Percentiles rank a stretch among this genome's conserved stretches.
Evolutionary conservation across 2,113 vertebrate genomes (phyloP).

Genomic region (Podarcis cretensis): DNA sequence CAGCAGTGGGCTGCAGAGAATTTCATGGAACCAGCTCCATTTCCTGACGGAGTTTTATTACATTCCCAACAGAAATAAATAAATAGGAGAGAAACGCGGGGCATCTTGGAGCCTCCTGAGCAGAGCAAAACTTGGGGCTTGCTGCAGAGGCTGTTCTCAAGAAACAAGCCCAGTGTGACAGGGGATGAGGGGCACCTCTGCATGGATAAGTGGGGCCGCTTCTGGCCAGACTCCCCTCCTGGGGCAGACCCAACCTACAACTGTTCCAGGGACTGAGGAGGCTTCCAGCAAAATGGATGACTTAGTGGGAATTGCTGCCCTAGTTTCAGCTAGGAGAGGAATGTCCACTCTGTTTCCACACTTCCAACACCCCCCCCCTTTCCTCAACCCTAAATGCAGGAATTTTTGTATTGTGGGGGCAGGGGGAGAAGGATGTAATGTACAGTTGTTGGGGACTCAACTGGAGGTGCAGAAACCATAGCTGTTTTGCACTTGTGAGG

Average conservation of each 20-base stretch:
- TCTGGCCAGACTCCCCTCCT: neutral
- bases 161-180: neutral
- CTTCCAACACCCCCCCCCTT: too few species aligned
- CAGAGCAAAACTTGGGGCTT: neutral
- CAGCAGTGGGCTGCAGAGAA: constrained; percentile 58
- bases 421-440: too few species aligned
- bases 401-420: too few species aligned
- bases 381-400: too few species aligned
- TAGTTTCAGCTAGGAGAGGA: too few species aligned
- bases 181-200: neutral
- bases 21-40: constrained; percentile 71
- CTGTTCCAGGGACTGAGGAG: neutral
- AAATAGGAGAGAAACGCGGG: constrained; percentile 46
- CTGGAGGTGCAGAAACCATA: too few species aligned
- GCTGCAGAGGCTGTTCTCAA: neutral
- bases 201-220: neutral
- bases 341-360: too few species aligned
- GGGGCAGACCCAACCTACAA: neutral
- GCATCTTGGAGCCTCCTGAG: constrained; percentile 18
- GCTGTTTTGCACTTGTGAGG: too few species aligned
- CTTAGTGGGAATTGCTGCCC: too few species aligned
- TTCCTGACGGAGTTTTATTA: constrained; percentile 75
- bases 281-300: too few species aligned
- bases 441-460: too few species aligned
- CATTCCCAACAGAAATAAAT: constrained; percentile 72